phyloP scores from a whole-genome alignment of 2,888 invertebrate genomes.

The Phaedon cochleariae region DNA sequence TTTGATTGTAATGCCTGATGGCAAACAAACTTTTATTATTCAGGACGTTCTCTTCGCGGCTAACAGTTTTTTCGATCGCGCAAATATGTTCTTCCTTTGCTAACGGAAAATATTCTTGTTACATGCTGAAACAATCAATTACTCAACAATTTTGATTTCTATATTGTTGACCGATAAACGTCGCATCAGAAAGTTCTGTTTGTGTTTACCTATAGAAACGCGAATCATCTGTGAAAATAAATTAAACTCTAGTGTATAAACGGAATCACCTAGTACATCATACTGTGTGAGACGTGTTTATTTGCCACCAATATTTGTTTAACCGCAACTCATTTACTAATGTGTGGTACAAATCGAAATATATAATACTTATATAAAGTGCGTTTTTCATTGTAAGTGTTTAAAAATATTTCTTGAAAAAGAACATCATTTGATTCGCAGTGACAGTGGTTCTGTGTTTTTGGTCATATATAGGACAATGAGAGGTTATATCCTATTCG shows the following conservation, averaged over 20 bases:
- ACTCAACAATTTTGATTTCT: background rate
- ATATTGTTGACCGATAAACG: conserved; percentile 1
- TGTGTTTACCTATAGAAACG: background rate
- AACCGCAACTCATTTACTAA: too few species aligned
- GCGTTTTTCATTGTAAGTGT: too few species aligned
- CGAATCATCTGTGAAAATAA: background rate
- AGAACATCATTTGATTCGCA: too few species aligned
- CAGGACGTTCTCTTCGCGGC: conserved; percentile 41
- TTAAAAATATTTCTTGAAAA: too few species aligned
- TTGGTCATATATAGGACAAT: too few species aligned
- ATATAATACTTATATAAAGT: too few species aligned
- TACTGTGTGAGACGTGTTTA: too few species aligned
- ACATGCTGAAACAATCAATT: background rate
- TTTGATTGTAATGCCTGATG: background rate
- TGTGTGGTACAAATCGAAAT: too few species aligned
- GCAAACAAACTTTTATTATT: conserved; percentile 40
- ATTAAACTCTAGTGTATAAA: too few species aligned
- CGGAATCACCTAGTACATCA: background rate
- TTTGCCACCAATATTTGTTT: too few species aligned
- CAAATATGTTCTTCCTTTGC: conserved; percentile 28
- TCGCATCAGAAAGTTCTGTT: background rate
- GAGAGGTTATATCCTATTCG: too few species aligned
- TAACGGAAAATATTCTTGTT: conserved; percentile 19
- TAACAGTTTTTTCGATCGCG: conserved; percentile 43
- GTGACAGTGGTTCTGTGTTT: too few species aligned